These are phyloP conservation scores for Sarcophaga peregrina DNA, from an alignment of 1,140 invertebrate species.

Conservation along the genomic window DNA sequence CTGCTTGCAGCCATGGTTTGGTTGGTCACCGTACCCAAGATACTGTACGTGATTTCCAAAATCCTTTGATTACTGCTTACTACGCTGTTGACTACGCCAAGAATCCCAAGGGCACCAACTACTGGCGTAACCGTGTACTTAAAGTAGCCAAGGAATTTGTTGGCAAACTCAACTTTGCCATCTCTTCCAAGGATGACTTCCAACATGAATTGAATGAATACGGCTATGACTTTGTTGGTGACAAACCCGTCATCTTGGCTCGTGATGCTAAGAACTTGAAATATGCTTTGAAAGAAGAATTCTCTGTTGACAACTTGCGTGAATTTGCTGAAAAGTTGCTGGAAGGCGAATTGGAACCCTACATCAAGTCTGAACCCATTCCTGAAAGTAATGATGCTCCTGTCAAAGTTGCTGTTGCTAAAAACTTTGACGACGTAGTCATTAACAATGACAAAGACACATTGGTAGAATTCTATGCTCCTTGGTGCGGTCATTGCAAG, in stretches of 20 bases:
- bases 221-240: conserved; percentile 88
- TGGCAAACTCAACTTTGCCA: conserved; percentile 84
- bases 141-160: conserved; percentile 92
- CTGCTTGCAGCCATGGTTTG: conserved; percentile 83
- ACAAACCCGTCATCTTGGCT: conserved; percentile 90
- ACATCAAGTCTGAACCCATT: conserved; percentile 94
- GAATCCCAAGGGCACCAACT: conserved; percentile 98
- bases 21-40: conserved; percentile 89
- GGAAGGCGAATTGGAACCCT: conserved; percentile 87
- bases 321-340: conserved; percentile 89
- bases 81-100: conserved; percentile 96
- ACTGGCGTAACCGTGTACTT: conserved; percentile 97
- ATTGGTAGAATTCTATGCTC: conserved; percentile 97
- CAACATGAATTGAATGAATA: conserved; percentile 94
- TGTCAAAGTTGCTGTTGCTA: conserved; percentile 93
- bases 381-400: conserved; percentile 86
- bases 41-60: conserved; percentile 86
- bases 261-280: conserved; percentile 87
- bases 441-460: conserved; percentile 92
- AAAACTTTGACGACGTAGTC: conserved; percentile 97
- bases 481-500: conserved; percentile 99
- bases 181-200: conserved; percentile 93
- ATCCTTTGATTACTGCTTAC: conserved; percentile 91
- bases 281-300: conserved; percentile 90
- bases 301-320: conserved; percentile 89